Evolutionary conservation across 2,113 vertebrate genomes (phyloP).

Genomic region (Pagrus major): DNA sequence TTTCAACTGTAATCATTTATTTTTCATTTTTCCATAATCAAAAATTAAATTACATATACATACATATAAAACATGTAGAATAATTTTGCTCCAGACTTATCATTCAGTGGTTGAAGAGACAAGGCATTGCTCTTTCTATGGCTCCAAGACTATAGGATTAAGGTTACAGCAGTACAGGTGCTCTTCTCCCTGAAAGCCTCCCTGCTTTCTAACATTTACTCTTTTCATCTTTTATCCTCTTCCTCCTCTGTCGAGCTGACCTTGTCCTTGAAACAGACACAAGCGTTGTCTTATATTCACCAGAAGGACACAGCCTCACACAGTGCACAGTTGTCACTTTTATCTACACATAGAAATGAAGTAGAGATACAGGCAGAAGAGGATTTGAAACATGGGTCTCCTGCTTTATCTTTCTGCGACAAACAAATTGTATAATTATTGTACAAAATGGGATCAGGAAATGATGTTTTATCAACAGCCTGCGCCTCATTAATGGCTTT

Average conservation of each 20-base stretch:
- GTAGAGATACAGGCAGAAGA: neutral
- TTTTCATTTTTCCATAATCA: constrained; percentile 64
- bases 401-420: constrained; percentile 10
- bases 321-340: constrained; percentile 49
- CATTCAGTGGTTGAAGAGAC: constrained; percentile 61
- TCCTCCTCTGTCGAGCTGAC: constrained; percentile 11
- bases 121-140: constrained; percentile 61
- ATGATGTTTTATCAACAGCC: neutral
- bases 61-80: constrained; percentile 79
- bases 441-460: constrained; percentile 36
- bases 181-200: constrained; percentile 44
- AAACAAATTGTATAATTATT: constrained; percentile 17
- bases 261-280: constrained; percentile 51
- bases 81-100: constrained; percentile 47
- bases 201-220: neutral
- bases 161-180: constrained; percentile 49
- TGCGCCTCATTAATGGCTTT: constrained; percentile 25
- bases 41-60: constrained; percentile 78
- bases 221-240: constrained; percentile 1
- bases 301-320: constrained; percentile 38
- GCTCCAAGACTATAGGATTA: constrained; percentile 52
- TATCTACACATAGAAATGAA: constrained; percentile 33
- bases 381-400: neutral
- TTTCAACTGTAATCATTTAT: constrained; percentile 68
- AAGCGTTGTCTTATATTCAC: constrained; percentile 27